A percentile compares a stretch with the other conserved stretches of the same genome.
These are phyloP conservation scores for Montipora foliosa DNA, from an alignment of 64 coral and sea anemone genomes.

Conservation along the genomic window DNA sequence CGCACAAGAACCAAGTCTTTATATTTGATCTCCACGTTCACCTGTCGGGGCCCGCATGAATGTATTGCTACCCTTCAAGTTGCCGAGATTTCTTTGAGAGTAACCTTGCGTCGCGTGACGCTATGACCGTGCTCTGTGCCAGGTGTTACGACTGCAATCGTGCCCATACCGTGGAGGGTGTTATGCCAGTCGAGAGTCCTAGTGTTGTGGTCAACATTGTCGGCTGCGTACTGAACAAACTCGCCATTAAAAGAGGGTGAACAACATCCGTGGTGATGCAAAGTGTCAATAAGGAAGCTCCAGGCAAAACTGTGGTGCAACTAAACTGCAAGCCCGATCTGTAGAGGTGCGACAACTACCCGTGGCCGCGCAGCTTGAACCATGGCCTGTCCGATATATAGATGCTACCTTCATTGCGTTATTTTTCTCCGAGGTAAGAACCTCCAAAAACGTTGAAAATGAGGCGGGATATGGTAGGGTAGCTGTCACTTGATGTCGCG, in stretches of 20 bases:
- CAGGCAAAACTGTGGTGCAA: slow-evolving; percentile 39
- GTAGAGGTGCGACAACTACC: slow-evolving; percentile 41
- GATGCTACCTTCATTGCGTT: slow-evolving; percentile 8
- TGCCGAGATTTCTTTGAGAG: neutral
- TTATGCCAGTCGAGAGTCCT: too few species aligned
- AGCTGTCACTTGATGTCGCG: slow-evolving; percentile 10
- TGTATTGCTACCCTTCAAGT: slow-evolving; percentile 23
- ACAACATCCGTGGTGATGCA: too few species aligned
- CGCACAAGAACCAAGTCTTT: slow-evolving; percentile 1
- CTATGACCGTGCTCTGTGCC: neutral
- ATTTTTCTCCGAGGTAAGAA: neutral
- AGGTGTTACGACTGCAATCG: slow-evolving; percentile 15
- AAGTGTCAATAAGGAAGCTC: slow-evolving; percentile 1
- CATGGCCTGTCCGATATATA: slow-evolving; percentile 9
- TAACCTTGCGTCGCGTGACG: neutral
- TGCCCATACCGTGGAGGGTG: slow-evolving; percentile 17
- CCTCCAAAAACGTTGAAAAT: too few species aligned
- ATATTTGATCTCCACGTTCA: neutral
- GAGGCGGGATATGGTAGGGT: neutral
- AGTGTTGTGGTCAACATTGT: too few species aligned
- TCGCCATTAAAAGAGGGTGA: too few species aligned
- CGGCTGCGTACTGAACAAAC: too few species aligned
- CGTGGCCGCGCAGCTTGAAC: slow-evolving; percentile 43
- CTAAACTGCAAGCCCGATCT: slow-evolving; percentile 52
- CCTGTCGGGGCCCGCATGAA: neutral